Percentiles rank a stretch among this genome's conserved stretches.
Conservation (phyloP, 2,113 vertebrate genomes). For the Chloropsis hardwickii region DNA sequence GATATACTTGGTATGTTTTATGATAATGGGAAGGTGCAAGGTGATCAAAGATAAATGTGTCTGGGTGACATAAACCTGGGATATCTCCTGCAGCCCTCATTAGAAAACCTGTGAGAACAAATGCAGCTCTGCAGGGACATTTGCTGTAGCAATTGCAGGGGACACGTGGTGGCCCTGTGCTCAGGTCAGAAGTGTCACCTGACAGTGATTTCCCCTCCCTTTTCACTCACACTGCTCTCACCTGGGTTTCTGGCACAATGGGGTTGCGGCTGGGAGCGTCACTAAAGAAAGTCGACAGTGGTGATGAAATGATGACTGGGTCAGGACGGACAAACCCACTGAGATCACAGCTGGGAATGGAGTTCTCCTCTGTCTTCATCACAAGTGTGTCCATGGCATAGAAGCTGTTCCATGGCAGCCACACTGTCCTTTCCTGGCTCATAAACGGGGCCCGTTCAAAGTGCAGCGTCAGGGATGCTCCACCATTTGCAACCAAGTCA, state of each 20-base stretch:
- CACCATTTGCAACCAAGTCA: constrained; percentile 96
- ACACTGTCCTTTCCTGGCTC: constrained; percentile 96
- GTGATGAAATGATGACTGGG: constrained; percentile 94
- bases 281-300: constrained; percentile 97
- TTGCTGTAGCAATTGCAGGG: not conserved
- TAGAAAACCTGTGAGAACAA: not conserved
- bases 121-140: not conserved
- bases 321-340: constrained; percentile 95
- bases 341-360: constrained; percentile 97
- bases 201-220: not conserved
- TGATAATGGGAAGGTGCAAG: not conserved
- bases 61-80: not conserved
- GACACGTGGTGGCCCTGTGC: not conserved
- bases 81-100: not conserved
- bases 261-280: constrained; percentile 88
- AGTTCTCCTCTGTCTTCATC: constrained; percentile 98
- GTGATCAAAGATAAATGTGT: not conserved
- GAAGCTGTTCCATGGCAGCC: constrained; percentile 97
- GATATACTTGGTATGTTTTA: not conserved
- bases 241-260: constrained; percentile 98
- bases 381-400: constrained; percentile 98
- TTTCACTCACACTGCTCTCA: constrained; percentile 34
- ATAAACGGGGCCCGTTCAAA: constrained; percentile 96
- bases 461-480: constrained; percentile 90
- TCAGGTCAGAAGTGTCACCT: not conserved